phyloP scores from a whole-genome alignment of 1,140 invertebrate species.

The Tetramorium parvispinum region DNA sequence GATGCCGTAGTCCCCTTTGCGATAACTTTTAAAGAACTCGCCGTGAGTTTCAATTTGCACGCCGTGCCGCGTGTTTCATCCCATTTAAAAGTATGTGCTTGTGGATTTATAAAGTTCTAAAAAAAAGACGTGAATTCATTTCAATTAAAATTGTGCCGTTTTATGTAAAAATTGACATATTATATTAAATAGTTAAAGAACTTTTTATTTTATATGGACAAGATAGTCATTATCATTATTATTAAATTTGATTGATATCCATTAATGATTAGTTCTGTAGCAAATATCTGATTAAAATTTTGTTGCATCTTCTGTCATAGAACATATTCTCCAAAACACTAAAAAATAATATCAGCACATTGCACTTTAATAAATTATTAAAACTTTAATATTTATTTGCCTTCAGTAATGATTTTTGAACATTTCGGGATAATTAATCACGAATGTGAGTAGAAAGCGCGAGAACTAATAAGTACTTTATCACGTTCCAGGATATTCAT shows the following conservation, averaged over 20 bases:
- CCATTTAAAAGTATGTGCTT: neutral
- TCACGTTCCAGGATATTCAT: slow-evolving; percentile 9
- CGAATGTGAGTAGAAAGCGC: neutral
- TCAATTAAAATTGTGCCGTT: neutral
- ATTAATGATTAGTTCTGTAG: neutral
- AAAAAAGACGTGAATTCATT: neutral
- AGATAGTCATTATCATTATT: neutral
- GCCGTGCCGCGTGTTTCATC: slow-evolving; percentile 26
- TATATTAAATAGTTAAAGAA: too few relatives aligned
- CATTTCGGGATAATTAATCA: slow-evolving; percentile 1
- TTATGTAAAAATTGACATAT: neutral
- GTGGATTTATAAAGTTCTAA: neutral
- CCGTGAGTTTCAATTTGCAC: slow-evolving; percentile 43
- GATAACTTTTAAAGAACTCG: slow-evolving; percentile 62
- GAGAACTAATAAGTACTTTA: neutral
- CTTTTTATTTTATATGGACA: neutral
- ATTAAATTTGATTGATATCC: neutral
- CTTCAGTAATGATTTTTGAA: neutral
- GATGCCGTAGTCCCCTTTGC: slow-evolving; percentile 57
- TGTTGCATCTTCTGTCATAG: neutral
- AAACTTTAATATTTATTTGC: neutral
- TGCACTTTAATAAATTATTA: too few relatives aligned
- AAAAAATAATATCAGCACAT: neutral
- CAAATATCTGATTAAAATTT: neutral
- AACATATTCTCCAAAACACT: neutral